Conservation (phyloP, 30 jellyfish, hydroid and myxozoan genomes). For the Morbakka virulenta region DNA sequence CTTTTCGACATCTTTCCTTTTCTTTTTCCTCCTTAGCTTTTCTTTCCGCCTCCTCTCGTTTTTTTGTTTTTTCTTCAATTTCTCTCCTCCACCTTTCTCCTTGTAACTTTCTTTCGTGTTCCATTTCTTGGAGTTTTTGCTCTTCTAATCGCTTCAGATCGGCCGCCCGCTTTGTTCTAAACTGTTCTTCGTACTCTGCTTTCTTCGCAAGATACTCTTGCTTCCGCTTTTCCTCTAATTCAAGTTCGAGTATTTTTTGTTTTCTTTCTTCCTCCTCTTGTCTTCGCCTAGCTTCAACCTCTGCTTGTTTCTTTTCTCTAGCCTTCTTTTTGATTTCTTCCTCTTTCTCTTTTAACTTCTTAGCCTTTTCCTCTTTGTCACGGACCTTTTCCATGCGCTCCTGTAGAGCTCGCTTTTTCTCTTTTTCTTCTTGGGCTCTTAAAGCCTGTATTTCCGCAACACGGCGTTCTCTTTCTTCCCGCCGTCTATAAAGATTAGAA, state of each 20-base stretch:
- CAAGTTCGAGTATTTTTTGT: constrained; percentile 59
- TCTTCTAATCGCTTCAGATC: constrained; percentile 73
- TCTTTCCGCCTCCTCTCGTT: constrained; percentile 33
- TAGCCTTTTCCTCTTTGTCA: constrained; percentile 63
- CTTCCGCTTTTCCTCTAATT: constrained; percentile 69
- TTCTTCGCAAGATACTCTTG: constrained; percentile 59
- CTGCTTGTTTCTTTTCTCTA: constrained; percentile 84
- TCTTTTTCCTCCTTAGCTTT: constrained; percentile 40
- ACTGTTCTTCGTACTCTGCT: constrained; percentile 83
- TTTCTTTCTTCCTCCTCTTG: constrained; percentile 69
- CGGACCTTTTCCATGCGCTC: constrained; percentile 24
- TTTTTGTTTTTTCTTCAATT: constrained; percentile 55
- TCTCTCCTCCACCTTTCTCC: constrained; percentile 78
- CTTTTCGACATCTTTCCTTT: constrained; percentile 8
- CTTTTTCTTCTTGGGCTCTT: constrained; percentile 79
- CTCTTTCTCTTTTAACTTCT: constrained; percentile 64
- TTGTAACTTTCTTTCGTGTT: constrained; percentile 57
- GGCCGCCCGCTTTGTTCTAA: constrained; percentile 51
- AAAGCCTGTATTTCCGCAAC: constrained; percentile 68
- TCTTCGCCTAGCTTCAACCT: constrained; percentile 80
- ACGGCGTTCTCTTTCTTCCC: constrained; percentile 85
- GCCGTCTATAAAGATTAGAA: constrained; percentile 61
- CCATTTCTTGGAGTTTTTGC: constrained; percentile 58
- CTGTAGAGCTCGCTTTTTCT: constrained; percentile 21
- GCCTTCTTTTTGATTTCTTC: constrained; percentile 64